Evolutionary conservation across 2,888 invertebrate species (phyloP).

Genomic region (Emmelina monodactyla): DNA sequence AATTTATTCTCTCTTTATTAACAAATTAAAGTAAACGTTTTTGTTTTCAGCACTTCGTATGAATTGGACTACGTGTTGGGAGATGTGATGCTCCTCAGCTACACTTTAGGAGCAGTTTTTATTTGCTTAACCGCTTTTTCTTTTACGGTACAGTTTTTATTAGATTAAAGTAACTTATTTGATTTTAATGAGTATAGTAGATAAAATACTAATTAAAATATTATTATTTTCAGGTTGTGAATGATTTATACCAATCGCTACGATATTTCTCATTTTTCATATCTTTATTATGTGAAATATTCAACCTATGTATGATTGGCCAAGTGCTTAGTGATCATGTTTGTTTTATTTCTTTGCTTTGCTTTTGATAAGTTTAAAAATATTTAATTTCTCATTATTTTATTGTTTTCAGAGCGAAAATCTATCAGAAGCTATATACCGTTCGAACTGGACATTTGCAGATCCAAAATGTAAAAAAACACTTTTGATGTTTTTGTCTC

Average conservation of each 20-base stretch:
- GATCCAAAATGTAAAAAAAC: conserved; percentile 32
- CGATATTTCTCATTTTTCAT: conserved; percentile 45
- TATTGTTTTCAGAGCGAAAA: conserved; percentile 31
- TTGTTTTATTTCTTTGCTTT: conserved; percentile 17
- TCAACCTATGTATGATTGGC: conserved; percentile 41
- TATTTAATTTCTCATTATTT: conserved; percentile 3
- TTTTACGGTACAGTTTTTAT: conserved; percentile 27
- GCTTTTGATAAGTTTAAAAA: neutral
- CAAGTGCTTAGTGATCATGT: conserved; percentile 48
- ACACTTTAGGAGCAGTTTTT: conserved; percentile 40
- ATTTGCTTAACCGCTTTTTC: conserved; percentile 50
- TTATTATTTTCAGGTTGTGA: conserved; percentile 32
- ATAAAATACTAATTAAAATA: neutral
- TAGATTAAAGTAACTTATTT: neutral
- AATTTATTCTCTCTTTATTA: neutral
- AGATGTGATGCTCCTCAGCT: conserved; percentile 38
- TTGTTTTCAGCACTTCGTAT: conserved; percentile 32
- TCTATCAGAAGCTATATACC: conserved; percentile 34
- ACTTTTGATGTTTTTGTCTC: conserved; percentile 32
- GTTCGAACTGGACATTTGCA: conserved; percentile 36
- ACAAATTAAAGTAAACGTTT: neutral
- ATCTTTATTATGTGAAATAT: conserved; percentile 35
- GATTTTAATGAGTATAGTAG: neutral
- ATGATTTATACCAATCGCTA: conserved; percentile 34
- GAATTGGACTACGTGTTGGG: conserved; percentile 35